phyloP scores from a whole-genome alignment of 2,888 invertebrate genomes.

The Therioaphis trifolii region DNA sequence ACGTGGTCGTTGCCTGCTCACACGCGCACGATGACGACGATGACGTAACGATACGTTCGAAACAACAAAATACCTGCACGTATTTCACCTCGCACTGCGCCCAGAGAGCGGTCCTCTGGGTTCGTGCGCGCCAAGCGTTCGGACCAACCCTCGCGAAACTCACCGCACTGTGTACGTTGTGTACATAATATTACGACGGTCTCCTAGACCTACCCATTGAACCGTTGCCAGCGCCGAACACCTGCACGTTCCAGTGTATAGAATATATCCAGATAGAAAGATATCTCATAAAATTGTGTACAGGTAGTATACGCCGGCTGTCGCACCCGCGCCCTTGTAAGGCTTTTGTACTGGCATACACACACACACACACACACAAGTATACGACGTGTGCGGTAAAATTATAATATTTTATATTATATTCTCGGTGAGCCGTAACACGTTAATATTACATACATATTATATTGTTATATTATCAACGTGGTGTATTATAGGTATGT shows the following conservation, averaged over 20 bases:
- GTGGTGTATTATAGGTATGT: too few species aligned
- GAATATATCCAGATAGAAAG: too few species aligned
- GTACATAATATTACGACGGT: background rate
- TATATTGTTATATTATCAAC: too few species aligned
- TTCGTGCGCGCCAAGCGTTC: background rate
- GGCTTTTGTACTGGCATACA: background rate
- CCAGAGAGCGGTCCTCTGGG: background rate
- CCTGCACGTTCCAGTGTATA: background rate
- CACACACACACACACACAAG: too few species aligned
- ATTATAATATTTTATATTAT: too few species aligned
- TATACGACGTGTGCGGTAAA: too few species aligned
- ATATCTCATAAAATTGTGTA: too few species aligned
- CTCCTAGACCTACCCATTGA: constrained; percentile 1
- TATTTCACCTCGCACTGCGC: background rate
- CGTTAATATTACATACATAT: too few species aligned
- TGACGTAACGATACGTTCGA: constrained; percentile 21
- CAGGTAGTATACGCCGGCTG: background rate
- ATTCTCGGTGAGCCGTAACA: too few species aligned
- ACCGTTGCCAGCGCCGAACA: constrained; percentile 12
- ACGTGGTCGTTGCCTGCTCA: too few species aligned
- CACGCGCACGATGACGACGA: too few species aligned
- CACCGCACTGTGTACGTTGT: background rate
- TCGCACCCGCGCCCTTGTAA: background rate
- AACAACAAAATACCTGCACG: constrained; percentile 38
- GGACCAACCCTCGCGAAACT: constrained; percentile 32